A percentile compares a stretch with the other conserved stretches of the same genome.
phyloP scores from a whole-genome alignment of 2,113 vertebrate genomes.

The Ailurus styani region DNA sequence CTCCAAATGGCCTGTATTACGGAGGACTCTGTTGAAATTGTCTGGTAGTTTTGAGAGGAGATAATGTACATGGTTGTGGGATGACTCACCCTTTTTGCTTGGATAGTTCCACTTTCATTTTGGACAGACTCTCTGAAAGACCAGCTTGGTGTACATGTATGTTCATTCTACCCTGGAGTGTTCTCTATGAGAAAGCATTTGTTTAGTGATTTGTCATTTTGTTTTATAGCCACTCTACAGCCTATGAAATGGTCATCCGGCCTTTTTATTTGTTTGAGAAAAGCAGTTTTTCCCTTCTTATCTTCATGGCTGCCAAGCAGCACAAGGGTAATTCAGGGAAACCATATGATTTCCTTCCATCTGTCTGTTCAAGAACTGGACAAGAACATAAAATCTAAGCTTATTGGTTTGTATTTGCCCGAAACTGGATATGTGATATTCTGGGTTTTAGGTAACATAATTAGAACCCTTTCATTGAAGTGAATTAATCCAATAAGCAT shows the following conservation, averaged over 20 bases:
- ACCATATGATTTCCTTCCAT: background rate
- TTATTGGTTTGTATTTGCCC: slow-evolving; percentile 3
- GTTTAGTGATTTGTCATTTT: slow-evolving; percentile 46
- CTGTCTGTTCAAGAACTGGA: background rate
- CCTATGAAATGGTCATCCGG: slow-evolving; percentile 41
- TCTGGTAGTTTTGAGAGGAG: slow-evolving; percentile 4
- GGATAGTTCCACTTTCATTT: slow-evolving; percentile 23
- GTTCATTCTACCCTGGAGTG: background rate
- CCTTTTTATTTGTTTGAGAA: slow-evolving; percentile 36
- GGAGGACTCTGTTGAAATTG: background rate
- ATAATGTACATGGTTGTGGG: background rate
- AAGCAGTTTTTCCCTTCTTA: slow-evolving; percentile 25
- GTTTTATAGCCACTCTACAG: slow-evolving; percentile 38
- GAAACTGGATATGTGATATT: background rate
- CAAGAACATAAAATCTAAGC: slow-evolving; percentile 6
- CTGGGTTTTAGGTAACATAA: background rate
- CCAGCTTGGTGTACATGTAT: background rate
- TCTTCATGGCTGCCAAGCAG: background rate
- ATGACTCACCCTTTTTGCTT: slow-evolving; percentile 42
- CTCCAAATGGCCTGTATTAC: background rate
- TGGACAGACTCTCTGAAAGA: background rate
- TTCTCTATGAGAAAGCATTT: slow-evolving; percentile 47
- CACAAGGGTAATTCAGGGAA: background rate
- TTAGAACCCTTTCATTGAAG: background rate
- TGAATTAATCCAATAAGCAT: background rate